These are phyloP conservation scores for Hypanus sabinus DNA, from an alignment of 2,113 vertebrate species.

Conservation along the genomic window DNA sequence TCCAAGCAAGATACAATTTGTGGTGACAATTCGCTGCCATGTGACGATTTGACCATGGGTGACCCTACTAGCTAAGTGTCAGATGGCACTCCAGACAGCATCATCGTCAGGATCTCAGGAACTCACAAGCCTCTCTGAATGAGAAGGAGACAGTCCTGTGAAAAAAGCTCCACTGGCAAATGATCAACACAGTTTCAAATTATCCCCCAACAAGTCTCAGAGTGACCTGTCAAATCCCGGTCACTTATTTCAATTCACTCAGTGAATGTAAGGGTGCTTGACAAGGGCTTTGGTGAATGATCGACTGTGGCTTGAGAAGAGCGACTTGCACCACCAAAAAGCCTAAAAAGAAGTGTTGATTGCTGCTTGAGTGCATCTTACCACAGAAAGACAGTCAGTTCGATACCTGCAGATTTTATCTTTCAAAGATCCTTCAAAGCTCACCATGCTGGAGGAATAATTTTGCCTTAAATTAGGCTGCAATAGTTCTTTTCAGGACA, in stretches of 20 bases:
- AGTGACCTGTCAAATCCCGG: background rate
- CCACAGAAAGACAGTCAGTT: background rate
- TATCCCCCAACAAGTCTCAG: background rate
- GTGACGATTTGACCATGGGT: background rate
- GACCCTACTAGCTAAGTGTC: no score
- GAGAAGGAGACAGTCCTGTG: no score
- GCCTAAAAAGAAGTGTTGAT: conserved; percentile 20
- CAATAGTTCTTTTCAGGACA: background rate
- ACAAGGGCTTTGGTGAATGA: background rate
- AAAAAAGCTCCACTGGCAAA: no score
- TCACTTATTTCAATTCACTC: background rate
- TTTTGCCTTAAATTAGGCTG: conserved; percentile 21
- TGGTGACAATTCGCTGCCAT: background rate
- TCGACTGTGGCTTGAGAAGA: background rate
- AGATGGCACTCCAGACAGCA: no score
- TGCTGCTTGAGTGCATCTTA: background rate
- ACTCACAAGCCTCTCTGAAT: no score
- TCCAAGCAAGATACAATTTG: background rate
- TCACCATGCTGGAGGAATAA: conserved; percentile 20
- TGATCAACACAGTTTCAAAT: background rate
- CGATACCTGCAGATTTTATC: conserved; percentile 22
- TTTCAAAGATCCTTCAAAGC: conserved; percentile 24
- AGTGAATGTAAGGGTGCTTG: no score
- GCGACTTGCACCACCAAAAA: background rate
- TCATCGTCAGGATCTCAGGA: no score